Percentiles rank a stretch among this genome's conserved stretches.
phyloP scores from a whole-genome alignment of 2,797 vertebrate genomes.

The Aselliscus stoliczkanus region DNA sequence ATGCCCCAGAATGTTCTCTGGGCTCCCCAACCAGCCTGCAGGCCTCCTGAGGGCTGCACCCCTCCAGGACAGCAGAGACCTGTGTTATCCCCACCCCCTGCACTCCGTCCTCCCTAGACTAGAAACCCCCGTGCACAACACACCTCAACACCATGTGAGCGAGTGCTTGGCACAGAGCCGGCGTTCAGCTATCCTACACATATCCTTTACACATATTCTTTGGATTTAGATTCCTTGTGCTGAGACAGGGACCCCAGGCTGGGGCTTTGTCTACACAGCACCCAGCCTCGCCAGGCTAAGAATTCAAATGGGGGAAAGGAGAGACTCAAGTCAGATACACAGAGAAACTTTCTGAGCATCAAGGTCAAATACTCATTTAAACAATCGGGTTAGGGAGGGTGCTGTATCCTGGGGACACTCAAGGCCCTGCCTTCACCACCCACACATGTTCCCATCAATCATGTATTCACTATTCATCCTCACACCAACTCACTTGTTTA shows the following conservation, averaged over 20 bases:
- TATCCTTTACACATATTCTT: neutral
- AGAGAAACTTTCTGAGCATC: neutral
- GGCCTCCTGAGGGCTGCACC: neutral
- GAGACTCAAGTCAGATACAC: neutral
- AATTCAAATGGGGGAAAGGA: neutral
- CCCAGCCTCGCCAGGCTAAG: neutral
- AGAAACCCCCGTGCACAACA: neutral
- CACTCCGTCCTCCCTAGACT: neutral
- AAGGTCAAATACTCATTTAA: neutral
- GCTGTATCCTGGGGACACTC: neutral
- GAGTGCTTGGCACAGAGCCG: neutral
- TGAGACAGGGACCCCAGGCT: neutral
- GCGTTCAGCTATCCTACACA: neutral
- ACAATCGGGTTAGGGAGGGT: neutral
- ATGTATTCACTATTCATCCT: rapidly evolving
- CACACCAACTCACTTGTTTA: rapidly evolving
- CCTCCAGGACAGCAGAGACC: neutral
- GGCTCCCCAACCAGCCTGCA: neutral
- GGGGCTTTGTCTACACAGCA: neutral
- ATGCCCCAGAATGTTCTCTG: neutral
- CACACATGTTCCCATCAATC: neutral
- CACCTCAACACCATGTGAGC: rapidly evolving
- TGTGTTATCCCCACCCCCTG: neutral
- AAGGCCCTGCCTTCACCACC: neutral
- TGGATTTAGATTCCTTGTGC: neutral